These are phyloP conservation scores for Thomomys bottae DNA, from an alignment of 2,113 vertebrate species.

Conservation along the genomic window DNA sequence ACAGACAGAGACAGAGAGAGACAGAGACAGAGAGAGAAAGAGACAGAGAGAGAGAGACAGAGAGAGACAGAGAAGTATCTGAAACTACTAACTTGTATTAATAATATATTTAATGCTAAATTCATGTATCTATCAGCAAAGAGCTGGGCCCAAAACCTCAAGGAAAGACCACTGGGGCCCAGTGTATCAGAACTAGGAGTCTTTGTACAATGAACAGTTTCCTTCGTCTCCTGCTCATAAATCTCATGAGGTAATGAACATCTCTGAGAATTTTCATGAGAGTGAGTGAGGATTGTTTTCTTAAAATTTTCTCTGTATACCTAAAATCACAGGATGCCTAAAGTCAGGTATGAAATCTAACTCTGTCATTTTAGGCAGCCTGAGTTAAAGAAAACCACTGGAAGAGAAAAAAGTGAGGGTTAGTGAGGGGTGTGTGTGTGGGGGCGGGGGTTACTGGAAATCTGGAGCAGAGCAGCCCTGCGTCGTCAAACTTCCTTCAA, in stretches of 20 bases:
- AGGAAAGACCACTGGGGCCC: neutral
- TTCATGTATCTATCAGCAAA: no score
- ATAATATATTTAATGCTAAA: slow-evolving; percentile 25
- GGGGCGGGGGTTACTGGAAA: no score
- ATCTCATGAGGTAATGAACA: neutral
- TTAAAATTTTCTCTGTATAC: slow-evolving; percentile 17
- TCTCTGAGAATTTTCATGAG: neutral
- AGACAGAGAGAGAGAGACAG: no score
- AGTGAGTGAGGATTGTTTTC: neutral
- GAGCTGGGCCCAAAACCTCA: no score
- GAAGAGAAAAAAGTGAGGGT: fast-evolving
- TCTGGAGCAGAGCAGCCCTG: neutral
- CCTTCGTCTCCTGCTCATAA: slow-evolving; percentile 6
- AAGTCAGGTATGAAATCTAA: neutral
- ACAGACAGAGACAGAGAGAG: no score
- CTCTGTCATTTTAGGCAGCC: neutral
- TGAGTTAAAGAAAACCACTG: neutral
- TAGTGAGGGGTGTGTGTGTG: no score
- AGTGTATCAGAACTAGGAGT: neutral
- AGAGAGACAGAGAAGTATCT: neutral
- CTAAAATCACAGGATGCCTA: neutral
- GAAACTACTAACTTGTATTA: neutral
- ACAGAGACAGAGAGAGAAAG: no score
- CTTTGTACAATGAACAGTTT: neutral
- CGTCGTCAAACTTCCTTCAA: neutral